Evolutionary conservation across 92 coral and sea anemone species (phyloP).

Genomic region (Heliopora coerulea): DNA sequence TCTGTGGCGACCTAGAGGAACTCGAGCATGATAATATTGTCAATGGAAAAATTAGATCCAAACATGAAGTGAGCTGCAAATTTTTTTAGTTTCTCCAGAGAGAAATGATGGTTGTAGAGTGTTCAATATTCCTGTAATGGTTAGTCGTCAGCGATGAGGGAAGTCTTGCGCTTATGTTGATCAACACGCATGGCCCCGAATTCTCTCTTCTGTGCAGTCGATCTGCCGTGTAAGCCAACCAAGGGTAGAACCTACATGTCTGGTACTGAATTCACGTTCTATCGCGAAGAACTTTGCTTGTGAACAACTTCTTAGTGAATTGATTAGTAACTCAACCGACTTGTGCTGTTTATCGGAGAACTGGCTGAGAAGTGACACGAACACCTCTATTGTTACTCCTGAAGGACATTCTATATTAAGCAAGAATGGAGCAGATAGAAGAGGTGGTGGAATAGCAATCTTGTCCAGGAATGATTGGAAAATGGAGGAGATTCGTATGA

Average conservation of each 20-base stretch:
- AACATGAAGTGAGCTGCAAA: neutral
- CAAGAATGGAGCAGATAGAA: constrained; percentile 17
- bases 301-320: constrained; percentile 17
- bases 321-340: constrained; percentile 7
- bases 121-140: constrained; percentile 9
- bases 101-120: neutral
- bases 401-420: constrained; percentile 27
- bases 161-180: too few species aligned
- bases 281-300: constrained; percentile 23
- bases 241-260: neutral
- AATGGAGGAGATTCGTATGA: constrained; percentile 22
- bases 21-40: neutral
- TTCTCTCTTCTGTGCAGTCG: neutral
- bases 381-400: constrained; percentile 27
- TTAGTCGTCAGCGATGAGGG: neutral
- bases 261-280: constrained; percentile 30
- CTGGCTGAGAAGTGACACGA: constrained; percentile 40
- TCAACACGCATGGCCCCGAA: neutral
- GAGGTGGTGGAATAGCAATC: constrained; percentile 44
- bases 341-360: constrained; percentile 27
- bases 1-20: constrained; percentile 1
- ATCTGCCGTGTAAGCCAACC: neutral
- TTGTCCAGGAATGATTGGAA: constrained; percentile 45
- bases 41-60: neutral
- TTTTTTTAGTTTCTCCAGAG: neutral